These are phyloP conservation scores for Drosophila busckii DNA, from an alignment of 1,140 invertebrate genomes.

Conservation along the genomic window DNA sequence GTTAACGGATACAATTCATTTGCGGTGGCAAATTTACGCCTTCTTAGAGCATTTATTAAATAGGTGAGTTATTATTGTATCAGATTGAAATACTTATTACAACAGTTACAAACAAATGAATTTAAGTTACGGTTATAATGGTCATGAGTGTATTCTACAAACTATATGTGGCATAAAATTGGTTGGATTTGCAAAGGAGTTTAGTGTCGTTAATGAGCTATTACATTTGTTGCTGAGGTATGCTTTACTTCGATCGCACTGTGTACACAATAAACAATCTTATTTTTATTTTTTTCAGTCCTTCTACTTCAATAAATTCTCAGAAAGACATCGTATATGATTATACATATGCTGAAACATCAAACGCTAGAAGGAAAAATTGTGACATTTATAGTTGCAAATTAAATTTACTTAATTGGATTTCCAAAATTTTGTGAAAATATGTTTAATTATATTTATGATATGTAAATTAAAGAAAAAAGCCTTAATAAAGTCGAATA, in stretches of 20 bases:
- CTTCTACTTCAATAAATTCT: slow-evolving; percentile 20
- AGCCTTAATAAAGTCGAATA: background rate
- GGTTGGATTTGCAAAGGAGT: slow-evolving; percentile 31
- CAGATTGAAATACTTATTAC: background rate
- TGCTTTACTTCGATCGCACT: background rate
- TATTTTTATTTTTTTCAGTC: slow-evolving; percentile 3
- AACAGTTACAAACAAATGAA: background rate
- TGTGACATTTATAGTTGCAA: slow-evolving; percentile 48
- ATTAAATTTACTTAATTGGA: slow-evolving; percentile 40
- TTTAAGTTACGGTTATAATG: slow-evolving; percentile 46
- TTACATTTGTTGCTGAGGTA: slow-evolving; percentile 51
- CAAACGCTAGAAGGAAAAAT: background rate
- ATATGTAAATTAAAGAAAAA: background rate
- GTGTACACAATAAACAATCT: background rate
- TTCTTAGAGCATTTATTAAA: slow-evolving; percentile 46
- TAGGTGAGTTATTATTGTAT: slow-evolving; percentile 21
- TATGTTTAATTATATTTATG: background rate
- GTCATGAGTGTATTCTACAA: slow-evolving; percentile 44
- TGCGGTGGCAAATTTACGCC: slow-evolving; percentile 56
- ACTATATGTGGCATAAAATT: slow-evolving; percentile 50
- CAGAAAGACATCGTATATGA: slow-evolving; percentile 10
- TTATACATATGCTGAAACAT: slow-evolving; percentile 35
- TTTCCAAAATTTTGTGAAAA: slow-evolving; percentile 27
- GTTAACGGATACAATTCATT: slow-evolving; percentile 5
- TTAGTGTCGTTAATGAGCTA: slow-evolving; percentile 38